These are phyloP conservation scores for Brachyhypopomus gauderio DNA, from an alignment of 2,113 vertebrate species.

Conservation along the genomic window DNA sequence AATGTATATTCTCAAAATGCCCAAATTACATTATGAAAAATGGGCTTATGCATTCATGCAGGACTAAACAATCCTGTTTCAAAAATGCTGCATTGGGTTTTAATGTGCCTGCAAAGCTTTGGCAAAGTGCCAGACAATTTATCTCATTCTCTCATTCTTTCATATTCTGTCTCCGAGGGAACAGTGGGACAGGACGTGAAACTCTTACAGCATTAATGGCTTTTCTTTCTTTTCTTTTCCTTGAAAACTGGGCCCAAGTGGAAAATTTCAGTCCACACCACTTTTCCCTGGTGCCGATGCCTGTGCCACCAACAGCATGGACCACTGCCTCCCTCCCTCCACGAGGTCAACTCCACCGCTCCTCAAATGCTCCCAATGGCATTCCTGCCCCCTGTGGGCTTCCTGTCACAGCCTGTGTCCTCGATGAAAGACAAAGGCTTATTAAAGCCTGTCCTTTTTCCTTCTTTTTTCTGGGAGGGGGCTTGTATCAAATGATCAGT, in stretches of 20 bases:
- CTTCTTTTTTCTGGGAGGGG: not conserved
- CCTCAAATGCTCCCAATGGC: not conserved
- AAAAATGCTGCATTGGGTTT: constrained; percentile 53
- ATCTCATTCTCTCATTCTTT: constrained; percentile 41
- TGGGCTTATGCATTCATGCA: constrained; percentile 47
- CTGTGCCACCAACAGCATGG: constrained; percentile 55
- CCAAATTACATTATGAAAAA: constrained; percentile 53
- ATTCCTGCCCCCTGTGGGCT: not conserved
- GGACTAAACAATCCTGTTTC: constrained; percentile 50
- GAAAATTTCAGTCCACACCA: constrained; percentile 66
- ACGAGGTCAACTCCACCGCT: not conserved
- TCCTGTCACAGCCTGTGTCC: constrained; percentile 31
- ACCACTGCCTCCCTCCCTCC: constrained; percentile 20
- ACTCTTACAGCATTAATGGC: constrained; percentile 68
- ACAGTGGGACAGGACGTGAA: constrained; percentile 53
- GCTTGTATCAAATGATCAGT: constrained; percentile 29
- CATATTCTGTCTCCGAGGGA: constrained; percentile 59
- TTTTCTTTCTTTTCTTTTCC: constrained; percentile 49
- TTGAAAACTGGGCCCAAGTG: constrained; percentile 63
- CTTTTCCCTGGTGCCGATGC: constrained; percentile 51
- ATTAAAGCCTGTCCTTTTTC: not conserved
- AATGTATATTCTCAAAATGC: constrained; percentile 25
- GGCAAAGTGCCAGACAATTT: constrained; percentile 28
- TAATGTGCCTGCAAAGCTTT: constrained; percentile 62
- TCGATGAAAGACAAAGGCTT: constrained; percentile 19